Evolutionary conservation across 53 echinoderm and acorn worm genomes (phyloP), one percentile per base, ranked within the genome.

Genomic region (Arbacia lixula): DNA sequence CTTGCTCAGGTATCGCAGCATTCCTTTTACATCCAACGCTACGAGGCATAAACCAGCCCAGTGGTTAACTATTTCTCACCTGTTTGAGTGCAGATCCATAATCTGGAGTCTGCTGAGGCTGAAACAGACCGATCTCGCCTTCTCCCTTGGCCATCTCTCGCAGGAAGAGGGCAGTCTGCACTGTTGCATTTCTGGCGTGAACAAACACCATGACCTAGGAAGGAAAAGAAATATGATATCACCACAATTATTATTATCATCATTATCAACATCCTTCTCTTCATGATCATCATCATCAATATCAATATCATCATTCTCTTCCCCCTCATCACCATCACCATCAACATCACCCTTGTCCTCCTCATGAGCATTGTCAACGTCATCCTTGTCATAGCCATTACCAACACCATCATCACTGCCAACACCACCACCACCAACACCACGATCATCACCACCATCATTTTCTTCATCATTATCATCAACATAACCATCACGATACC

Each of bases 121-220:
- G 66, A 55, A 98, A 98, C 71, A 98, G 51, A 9, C 65, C 57
- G 26, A 68, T 78, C 40, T 98, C 92, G 4, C 98, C 98, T 19
- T 83, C 61, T 0, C 84, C 83, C 76, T 94, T 98, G 21, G 94
- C 90, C 17, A 84, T 90, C 31, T 98, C 94, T 40, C 86, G 71
- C 2, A 98, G 86, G 34, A 69, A 86, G 68, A 83, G 85, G n/a
- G 94, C 94, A 2, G 98, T 98, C 28, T 89, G 84, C 12, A 98
- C 98, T 6, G 98, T 98, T 10, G 92, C 94, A 88, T 98, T 96
- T 35, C 98, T 86, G 0, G 98, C 98, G 76, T 98, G 98, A 0
- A 98, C 98, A 84, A 98, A 98, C 68, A 98, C 98, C 98, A 98
- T 98, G n/a, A 98, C 98, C 98, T 98, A 20, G 12, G 8, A 49